A percentile compares a stretch with the other conserved stretches of the same genome.
Conservation (phyloP, 1,140 invertebrate genomes). For the Sitophilus oryzae region DNA sequence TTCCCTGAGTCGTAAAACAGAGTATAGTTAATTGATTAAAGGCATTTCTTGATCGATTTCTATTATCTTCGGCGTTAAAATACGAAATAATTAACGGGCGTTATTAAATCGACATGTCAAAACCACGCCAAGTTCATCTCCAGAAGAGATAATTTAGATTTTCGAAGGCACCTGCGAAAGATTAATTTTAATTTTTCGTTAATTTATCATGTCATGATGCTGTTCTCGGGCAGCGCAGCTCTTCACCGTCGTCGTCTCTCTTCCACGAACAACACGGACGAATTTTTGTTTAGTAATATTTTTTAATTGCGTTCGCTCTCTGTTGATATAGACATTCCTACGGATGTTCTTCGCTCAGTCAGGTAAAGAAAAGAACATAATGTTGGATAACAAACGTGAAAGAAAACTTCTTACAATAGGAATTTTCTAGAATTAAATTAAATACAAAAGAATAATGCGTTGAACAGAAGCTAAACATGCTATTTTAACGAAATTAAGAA, state of each 20-base stretch:
- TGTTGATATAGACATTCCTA: background rate
- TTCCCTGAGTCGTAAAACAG: too few species aligned
- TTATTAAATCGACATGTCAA: slow-evolving; percentile 7
- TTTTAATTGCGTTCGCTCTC: background rate
- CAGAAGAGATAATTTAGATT: slow-evolving; percentile 1
- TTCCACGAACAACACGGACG: background rate
- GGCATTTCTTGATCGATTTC: too few species aligned
- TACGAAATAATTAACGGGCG: slow-evolving; percentile 7
- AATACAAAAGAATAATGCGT: too few species aligned
- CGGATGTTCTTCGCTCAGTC: too few species aligned
- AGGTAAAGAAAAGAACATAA: too few species aligned
- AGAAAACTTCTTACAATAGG: too few species aligned
- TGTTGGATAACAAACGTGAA: too few species aligned
- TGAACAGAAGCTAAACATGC: too few species aligned
- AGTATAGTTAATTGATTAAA: too few species aligned
- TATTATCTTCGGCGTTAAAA: background rate
- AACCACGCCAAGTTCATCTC: background rate
- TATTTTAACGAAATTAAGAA: too few species aligned
- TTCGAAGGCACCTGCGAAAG: background rate
- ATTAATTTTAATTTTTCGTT: slow-evolving; percentile 4
- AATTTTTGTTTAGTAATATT: background rate
- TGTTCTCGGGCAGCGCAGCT: background rate
- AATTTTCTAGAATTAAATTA: too few species aligned
- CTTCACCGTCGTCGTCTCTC: background rate
- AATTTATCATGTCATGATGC: slow-evolving; percentile 21